Base-by-base conservation (phyloP, 1,140 invertebrate genomes). In the Drosophila lacteicornis region DNA sequence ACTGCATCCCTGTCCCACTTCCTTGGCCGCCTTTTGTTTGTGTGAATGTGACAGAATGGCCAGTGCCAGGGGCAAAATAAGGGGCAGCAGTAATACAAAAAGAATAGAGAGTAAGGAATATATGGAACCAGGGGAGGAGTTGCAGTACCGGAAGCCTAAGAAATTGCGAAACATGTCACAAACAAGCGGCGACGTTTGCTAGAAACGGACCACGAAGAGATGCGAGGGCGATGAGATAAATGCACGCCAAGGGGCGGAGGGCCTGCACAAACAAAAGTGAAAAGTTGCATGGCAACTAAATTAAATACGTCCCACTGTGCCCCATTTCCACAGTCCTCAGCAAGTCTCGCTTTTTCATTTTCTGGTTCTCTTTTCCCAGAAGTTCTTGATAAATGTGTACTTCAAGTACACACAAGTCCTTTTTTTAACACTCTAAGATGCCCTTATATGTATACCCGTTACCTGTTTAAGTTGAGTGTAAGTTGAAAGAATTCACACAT, bases 91-190 rank as follows among this genome's bases (percentile, higher is more conserved):
- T 15, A 65, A 50, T 42, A 50, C 45, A 19, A 50, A 63, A 15
- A 22, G 62, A 33, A 9, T 40, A 40, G 36, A 40, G 7, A 7
- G 36, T 15, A 55, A 22, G 15, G 27, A 42, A 71, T 58, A 71
- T 58, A 42, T 43, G 65, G 17, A 62, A 25, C 25, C 33, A 7
- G 57, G 22, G 33, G 59, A 40, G 49, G 49, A 40, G 60, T 50
- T 30, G 45, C 13, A 57, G 60, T 49, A 42, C 30, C 71, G 60
- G 79, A 71, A 77, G 80, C 80, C 79, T 61, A 81, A 78, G 79
- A 65, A 77, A 79, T 82, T 50, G 75, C 80, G 55, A 80, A 63
- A 68, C 61, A 80, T 67, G 69, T 73, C 78, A 80, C 77, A 61
- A 69, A 42, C 76, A 66, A 76, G 30, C 46, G 49, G 45, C 47